These are phyloP conservation scores for Aythya fuligula DNA, from an alignment of 2,797 vertebrate genomes.

Conservation along the genomic window DNA sequence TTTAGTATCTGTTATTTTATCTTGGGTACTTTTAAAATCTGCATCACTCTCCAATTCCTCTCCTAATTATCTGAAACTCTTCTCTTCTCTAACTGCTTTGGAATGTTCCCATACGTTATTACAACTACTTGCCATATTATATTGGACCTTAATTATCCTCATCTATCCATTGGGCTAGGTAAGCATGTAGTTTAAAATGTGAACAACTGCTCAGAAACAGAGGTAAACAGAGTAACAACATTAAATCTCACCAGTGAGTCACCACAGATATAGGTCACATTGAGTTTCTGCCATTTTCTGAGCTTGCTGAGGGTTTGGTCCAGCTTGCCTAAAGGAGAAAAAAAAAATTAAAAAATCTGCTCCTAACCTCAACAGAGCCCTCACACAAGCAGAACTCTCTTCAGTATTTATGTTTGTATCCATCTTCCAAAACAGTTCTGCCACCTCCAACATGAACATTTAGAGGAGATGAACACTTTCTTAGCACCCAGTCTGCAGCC, in stretches of 20 bases:
- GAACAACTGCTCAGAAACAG: slow-evolving; percentile 15
- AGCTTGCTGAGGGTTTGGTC: background rate
- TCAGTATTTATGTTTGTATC: background rate
- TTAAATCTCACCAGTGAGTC: background rate
- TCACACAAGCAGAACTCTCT: background rate
- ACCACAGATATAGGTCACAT: background rate
- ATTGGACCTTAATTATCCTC: background rate
- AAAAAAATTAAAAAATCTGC: no score
- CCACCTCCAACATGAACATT: background rate
- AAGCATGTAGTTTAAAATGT: background rate
- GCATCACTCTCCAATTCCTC: slow-evolving; percentile 26
- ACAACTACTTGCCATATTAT: background rate
- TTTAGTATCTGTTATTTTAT: slow-evolving; percentile 59
- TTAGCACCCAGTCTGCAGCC: background rate
- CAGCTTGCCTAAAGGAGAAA: background rate
- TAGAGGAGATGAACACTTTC: background rate
- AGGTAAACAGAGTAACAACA: background rate
- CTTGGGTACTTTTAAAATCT: background rate
- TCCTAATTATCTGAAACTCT: slow-evolving; percentile 48
- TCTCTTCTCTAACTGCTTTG: slow-evolving; percentile 17
- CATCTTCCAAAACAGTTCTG: background rate
- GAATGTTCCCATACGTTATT: slow-evolving; percentile 38
- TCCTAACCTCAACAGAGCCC: background rate
- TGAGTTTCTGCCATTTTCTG: background rate
- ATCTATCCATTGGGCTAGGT: background rate